Evolutionary conservation across 2,113 vertebrate species (phyloP).

Genomic region (Bubo blakistoni): DNA sequence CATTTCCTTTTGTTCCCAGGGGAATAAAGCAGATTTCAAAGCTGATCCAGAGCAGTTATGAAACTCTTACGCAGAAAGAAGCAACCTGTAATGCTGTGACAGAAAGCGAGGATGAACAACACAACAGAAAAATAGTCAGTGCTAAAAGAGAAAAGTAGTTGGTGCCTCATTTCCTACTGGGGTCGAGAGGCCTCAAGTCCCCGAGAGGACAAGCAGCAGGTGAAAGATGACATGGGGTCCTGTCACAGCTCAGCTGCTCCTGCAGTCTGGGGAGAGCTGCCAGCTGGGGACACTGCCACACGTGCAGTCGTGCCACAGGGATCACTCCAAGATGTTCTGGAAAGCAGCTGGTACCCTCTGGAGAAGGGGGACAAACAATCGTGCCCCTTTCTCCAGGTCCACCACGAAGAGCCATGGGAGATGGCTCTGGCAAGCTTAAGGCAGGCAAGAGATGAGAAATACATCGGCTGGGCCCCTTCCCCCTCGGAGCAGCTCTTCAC

Average conservation of each 20-base stretch:
- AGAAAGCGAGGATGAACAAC: not conserved
- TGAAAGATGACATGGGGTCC: not conserved
- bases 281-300: not conserved
- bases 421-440: not conserved
- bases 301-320: not conserved
- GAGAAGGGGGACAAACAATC: not conserved
- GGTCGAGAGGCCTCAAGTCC: not conserved
- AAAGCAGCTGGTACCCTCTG: not conserved
- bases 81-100: not conserved
- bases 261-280: not conserved
- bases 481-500: not conserved
- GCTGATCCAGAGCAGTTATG: not conserved
- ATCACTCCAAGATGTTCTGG: not conserved
- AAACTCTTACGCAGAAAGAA: not conserved
- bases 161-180: not conserved
- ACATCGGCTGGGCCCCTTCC: not conserved
- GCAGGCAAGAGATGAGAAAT: not conserved
- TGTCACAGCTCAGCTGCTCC: not conserved
- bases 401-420: accelerated
- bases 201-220: not conserved
- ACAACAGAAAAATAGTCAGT: not conserved
- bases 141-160: not conserved
- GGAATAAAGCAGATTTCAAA: not conserved
- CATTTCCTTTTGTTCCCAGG: not conserved
- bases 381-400: not conserved